Evolutionary conservation across 1,140 invertebrate species (phyloP).

Genomic region (Bombus picipes): DNA sequence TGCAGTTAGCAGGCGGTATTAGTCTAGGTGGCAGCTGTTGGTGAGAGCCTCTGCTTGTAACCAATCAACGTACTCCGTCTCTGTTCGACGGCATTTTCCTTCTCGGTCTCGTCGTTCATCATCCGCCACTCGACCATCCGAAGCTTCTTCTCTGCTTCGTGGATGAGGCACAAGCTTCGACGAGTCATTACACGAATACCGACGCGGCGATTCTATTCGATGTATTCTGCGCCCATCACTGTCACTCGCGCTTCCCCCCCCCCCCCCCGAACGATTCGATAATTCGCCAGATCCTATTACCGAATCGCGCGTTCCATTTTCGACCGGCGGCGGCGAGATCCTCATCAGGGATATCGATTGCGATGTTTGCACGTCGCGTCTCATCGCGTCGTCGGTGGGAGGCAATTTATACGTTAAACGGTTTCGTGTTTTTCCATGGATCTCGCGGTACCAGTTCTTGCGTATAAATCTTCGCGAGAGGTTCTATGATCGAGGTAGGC

Average conservation of each 20-base stretch:
- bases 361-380: no score
- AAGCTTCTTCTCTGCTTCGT: constrained; percentile 52
- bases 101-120: constrained; percentile 61
- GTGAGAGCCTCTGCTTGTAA: constrained; percentile 62
- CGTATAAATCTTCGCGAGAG: background rate
- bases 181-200: constrained; percentile 63
- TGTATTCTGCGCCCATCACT: constrained; percentile 13
- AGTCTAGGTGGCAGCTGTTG: constrained; percentile 68
- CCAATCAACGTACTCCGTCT: constrained; percentile 61
- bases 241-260: background rate
- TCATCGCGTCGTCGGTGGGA: background rate
- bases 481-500: constrained; percentile 17
- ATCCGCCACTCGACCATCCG: constrained; percentile 44
- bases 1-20: constrained; percentile 65
- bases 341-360: no score
- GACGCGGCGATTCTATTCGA: no score
- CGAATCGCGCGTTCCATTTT: background rate
- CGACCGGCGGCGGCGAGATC: background rate
- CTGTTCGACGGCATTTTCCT: constrained; percentile 43
- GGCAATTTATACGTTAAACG: constrained; percentile 52
- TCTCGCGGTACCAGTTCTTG: constrained; percentile 40
- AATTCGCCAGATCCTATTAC: background rate
- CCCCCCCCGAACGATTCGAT: background rate
- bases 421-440: constrained; percentile 31
- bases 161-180: constrained; percentile 48